Base-by-base conservation (phyloP, 2,888 invertebrate species). In the Trichogramma dendrolimi region DNA sequence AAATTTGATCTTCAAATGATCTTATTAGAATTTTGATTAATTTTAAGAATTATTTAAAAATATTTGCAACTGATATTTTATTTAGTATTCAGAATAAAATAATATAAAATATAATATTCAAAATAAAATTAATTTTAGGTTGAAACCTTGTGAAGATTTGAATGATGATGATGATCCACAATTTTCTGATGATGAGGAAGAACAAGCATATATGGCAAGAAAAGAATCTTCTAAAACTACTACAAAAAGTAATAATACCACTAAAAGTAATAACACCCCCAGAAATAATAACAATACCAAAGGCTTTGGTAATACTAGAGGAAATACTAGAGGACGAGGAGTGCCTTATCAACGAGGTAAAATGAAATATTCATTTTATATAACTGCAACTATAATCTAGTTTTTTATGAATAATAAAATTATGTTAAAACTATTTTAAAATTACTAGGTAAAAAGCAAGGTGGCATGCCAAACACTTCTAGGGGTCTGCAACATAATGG, bases 171-270 rank as follows among this genome's bases (percentile, higher is more conserved):
- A 96, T 76, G 86, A 88, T 10, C 94, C 94, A 0, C 94, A 94
- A 42, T 94, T 85, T 79, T 96, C 95, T 0, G 95, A 95, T 75
- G 96, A 96, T 75, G 96, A 96, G 72, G 85, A 88, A 63, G 95
- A 95, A 73, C 82, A 85, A 62, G 69, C 69, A n/a, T 77, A 77
- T 65, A 73, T 73, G 53, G 71, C 69, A 52, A 67, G 64, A 52
- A 66, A 70, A 27, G 70, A 72, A 53, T 66, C 71, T 55, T 58
- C 57, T 8, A 66, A 60, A 62, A 71, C 68, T 4, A 67, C 63
- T 40, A 14, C 58, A 65, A 62, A 65, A 46, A 60, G 27, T 27
- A 27, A 27, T 27, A 27, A 2, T 58, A n/a, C n/a, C 57, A 49
- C 11, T 48, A 46, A 47, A n/a, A 42, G 65, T 60, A 50, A 56